Evolutionary conservation across 2,797 vertebrate genomes (phyloP).

Genomic region (Anolis apletophallus): DNA sequence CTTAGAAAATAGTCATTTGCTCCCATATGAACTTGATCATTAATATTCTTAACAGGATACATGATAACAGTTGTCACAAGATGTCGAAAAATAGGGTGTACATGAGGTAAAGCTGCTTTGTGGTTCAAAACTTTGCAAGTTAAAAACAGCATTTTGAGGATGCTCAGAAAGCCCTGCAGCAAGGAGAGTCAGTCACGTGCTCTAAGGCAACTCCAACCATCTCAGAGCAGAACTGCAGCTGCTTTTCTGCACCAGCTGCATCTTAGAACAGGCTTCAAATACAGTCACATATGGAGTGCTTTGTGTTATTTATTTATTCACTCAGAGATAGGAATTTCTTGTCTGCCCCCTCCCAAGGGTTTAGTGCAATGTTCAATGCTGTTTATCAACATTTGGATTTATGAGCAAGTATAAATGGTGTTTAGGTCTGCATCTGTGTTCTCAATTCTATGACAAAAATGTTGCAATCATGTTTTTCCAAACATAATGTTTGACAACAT

Average conservation of each 20-base stretch:
- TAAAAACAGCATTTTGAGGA: background rate
- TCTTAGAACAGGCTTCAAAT: conserved; percentile 1
- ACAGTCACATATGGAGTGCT: background rate
- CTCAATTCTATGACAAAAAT: background rate
- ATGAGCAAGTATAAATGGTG: background rate
- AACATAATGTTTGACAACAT: background rate
- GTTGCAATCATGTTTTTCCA: background rate
- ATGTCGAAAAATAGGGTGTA: background rate
- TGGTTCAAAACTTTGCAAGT: background rate
- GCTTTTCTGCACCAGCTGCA: conserved; percentile 17
- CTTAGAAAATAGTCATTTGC: no score
- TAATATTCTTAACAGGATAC: background rate
- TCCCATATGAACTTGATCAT: no score
- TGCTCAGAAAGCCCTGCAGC: background rate
- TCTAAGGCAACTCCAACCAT: background rate
- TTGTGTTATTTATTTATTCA: background rate
- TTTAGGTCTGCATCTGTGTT: background rate
- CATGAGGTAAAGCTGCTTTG: background rate
- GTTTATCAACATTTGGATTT: background rate
- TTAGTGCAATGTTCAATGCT: background rate
- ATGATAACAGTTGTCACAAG: background rate
- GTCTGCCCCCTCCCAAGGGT: background rate
- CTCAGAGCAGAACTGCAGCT: background rate
- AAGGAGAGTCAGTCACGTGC: background rate
- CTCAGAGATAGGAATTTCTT: background rate